Conservation (phyloP, 2,888 invertebrate species). For the Cancer borealis region DNA sequence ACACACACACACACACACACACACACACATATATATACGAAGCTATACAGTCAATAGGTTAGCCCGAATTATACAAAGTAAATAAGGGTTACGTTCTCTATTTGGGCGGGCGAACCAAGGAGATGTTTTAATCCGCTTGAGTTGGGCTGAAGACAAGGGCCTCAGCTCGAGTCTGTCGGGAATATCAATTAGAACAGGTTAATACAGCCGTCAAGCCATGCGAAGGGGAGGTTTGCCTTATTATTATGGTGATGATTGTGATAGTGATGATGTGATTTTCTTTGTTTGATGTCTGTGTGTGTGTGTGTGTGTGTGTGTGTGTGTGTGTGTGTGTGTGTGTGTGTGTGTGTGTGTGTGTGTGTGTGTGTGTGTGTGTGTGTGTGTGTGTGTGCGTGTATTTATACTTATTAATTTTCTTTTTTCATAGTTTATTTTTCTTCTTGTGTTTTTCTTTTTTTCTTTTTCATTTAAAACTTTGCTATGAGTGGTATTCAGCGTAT, state of each 20-base stretch:
- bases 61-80: background rate
- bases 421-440: too few relatives aligned
- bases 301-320: background rate
- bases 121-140: conserved; percentile 1
- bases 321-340: conserved; percentile 40
- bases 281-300: background rate
- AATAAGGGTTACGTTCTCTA: background rate
- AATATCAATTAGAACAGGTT: conserved; percentile 17
- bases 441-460: too few relatives aligned
- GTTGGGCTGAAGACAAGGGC: background rate
- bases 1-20: background rate
- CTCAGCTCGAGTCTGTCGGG: background rate
- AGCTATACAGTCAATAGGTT: background rate
- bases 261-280: background rate
- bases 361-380: conserved; percentile 38
- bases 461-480: too few relatives aligned
- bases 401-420: too few relatives aligned
- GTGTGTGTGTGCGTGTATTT: conserved; percentile 1
- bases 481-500: too few relatives aligned
- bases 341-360: conserved; percentile 40
- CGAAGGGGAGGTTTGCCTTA: too few relatives aligned
- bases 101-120: background rate
- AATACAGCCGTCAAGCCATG: background rate
- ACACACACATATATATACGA: background rate
- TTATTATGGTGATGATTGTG: background rate